Conservation (phyloP, 1,140 invertebrate species). For the Hydropsyche tenuis region DNA sequence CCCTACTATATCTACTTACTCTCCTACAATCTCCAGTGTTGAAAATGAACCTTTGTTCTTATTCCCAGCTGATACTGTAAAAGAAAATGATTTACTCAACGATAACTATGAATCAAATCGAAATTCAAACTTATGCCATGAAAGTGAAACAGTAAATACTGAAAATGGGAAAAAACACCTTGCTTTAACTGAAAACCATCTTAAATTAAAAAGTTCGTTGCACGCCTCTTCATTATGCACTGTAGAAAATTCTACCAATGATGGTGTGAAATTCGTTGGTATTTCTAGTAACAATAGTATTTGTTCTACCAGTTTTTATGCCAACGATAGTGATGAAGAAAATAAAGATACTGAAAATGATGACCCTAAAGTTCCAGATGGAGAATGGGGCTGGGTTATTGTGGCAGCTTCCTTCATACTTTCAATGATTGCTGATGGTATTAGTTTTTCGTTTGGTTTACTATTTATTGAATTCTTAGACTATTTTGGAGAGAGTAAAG, state of each 20-base stretch:
- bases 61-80: neutral
- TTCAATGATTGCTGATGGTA: conserved; percentile 93
- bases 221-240: conserved; percentile 31
- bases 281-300: conserved; percentile 63
- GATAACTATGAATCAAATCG: too few relatives aligned
- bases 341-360: conserved; percentile 50
- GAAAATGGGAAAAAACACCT: conserved; percentile 8
- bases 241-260: conserved; percentile 49
- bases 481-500: conserved; percentile 81
- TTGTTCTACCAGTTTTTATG: conserved; percentile 57
- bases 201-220: neutral
- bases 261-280: conserved; percentile 62
- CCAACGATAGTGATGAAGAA: conserved; percentile 51
- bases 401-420: conserved; percentile 84
- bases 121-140: neutral
- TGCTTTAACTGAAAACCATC: conserved; percentile 5
- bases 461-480: conserved; percentile 87
- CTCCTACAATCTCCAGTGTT: conserved; percentile 53
- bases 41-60: conserved; percentile 50
- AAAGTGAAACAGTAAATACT: neutral
- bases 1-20: conserved; percentile 48
- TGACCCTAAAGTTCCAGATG: conserved; percentile 68
- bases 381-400: conserved; percentile 88
- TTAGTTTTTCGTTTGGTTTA: conserved; percentile 92
- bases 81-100: neutral